phyloP scores from a whole-genome alignment of 1,140 invertebrate species.

The Drosophila mayri region DNA sequence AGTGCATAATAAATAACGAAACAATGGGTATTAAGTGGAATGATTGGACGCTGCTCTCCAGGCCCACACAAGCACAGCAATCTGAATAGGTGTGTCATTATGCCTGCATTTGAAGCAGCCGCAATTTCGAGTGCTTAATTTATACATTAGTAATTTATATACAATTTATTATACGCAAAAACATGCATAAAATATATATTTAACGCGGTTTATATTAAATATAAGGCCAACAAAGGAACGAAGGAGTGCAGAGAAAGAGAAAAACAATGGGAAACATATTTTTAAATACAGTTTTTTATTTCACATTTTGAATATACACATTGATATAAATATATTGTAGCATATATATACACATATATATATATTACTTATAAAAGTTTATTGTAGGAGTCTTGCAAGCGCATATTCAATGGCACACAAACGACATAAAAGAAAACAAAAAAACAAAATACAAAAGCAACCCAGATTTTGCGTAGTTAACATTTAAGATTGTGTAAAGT shows the following conservation, averaged over 20 bases:
- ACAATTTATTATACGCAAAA: conserved; percentile 60
- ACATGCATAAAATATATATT: conserved; percentile 55
- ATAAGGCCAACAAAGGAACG: conserved; percentile 41
- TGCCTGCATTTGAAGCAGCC: conserved; percentile 63
- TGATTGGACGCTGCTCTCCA: conserved; percentile 34
- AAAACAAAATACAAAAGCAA: conserved; percentile 38
- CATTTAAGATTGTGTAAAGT: conserved; percentile 80
- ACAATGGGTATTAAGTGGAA: conserved; percentile 55
- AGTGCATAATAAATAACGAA: conserved; percentile 65
- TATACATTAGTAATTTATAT: conserved; percentile 80
- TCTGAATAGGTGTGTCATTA: conserved; percentile 17
- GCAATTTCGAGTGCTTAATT: conserved; percentile 79
- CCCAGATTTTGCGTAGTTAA: conserved; percentile 69
- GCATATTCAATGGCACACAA: conserved; percentile 66
- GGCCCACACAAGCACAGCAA: conserved; percentile 13
- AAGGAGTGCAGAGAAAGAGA: conserved; percentile 37
- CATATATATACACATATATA: conserved; percentile 58
- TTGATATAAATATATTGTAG: conserved; percentile 63
- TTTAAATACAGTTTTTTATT: conserved; percentile 79
- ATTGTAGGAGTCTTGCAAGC: conserved; percentile 75
- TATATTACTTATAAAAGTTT: conserved; percentile 63
- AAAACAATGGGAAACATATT: conserved; percentile 62
- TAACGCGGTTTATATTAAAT: conserved; percentile 60
- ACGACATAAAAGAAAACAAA: conserved; percentile 34
- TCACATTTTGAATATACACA: conserved; percentile 80